Evolutionary conservation across 2,113 vertebrate genomes (phyloP).

Genomic region (Leptosomus discolor): DNA sequence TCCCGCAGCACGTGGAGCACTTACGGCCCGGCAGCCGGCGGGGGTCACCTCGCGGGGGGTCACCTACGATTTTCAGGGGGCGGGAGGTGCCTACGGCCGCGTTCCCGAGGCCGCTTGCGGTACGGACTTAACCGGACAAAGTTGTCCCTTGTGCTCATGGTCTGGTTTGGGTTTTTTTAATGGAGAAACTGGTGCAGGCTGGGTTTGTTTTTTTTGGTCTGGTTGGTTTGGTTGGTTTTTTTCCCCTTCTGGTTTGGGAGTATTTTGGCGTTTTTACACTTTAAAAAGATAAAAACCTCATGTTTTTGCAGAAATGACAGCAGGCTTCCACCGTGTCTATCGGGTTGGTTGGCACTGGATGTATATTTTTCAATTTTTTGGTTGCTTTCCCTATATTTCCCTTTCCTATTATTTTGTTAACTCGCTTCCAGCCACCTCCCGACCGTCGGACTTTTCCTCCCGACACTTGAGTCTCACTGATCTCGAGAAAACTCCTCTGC

Average conservation of each 20-base stretch:
- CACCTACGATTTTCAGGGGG: too few relatives aligned
- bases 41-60: neutral
- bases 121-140: neutral
- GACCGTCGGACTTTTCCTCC: neutral
- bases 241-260: neutral
- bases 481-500: neutral
- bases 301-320: neutral
- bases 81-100: neutral
- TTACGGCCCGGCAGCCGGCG: neutral
- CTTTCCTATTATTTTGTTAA: neutral
- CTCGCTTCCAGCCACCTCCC: neutral
- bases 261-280: neutral
- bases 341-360: neutral
- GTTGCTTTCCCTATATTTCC: neutral
- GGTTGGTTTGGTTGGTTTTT: too few relatives aligned
- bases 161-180: neutral
- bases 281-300: neutral
- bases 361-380: neutral
- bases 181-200: neutral
- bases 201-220: neutral
- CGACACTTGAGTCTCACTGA: neutral
- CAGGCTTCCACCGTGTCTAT: neutral
- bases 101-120: neutral
- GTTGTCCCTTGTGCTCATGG: neutral
- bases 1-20: neutral